Evolutionary conservation across 2,888 invertebrate genomes (phyloP).

Genomic region (Apotomis capreana): DNA sequence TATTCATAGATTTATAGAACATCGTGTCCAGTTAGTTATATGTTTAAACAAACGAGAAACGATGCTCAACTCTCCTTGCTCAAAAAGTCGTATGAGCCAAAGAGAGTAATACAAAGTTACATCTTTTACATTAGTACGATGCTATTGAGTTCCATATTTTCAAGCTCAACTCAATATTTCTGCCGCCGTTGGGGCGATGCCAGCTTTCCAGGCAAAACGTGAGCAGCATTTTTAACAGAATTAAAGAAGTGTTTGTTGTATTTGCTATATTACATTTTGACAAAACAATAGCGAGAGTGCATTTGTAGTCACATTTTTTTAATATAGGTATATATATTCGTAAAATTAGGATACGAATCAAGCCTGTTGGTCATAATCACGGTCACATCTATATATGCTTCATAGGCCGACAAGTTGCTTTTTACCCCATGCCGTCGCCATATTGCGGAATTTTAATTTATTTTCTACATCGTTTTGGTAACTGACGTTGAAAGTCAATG

Average conservation of each 20-base stretch:
- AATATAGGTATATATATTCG: too few species aligned
- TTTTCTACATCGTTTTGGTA: too few species aligned
- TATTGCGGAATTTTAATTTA: too few species aligned
- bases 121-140: not conserved
- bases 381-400: too few species aligned
- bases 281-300: too few species aligned
- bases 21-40: not conserved
- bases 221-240: not conserved
- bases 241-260: not conserved
- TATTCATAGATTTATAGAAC: not conserved
- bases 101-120: not conserved
- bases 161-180: constrained; percentile 12
- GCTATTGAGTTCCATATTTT: not conserved
- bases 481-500: too few species aligned
- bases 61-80: not conserved
- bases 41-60: not conserved
- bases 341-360: too few species aligned
- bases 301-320: too few species aligned
- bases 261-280: too few species aligned
- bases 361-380: too few species aligned
- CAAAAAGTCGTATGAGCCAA: not conserved
- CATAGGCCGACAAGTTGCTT: too few species aligned
- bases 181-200: not conserved
- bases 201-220: constrained; percentile 13
- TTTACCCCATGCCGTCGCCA: too few species aligned